Evolutionary conservation across 2,888 invertebrate genomes (phyloP).

Genomic region (Dinocampus coccinellae): DNA sequence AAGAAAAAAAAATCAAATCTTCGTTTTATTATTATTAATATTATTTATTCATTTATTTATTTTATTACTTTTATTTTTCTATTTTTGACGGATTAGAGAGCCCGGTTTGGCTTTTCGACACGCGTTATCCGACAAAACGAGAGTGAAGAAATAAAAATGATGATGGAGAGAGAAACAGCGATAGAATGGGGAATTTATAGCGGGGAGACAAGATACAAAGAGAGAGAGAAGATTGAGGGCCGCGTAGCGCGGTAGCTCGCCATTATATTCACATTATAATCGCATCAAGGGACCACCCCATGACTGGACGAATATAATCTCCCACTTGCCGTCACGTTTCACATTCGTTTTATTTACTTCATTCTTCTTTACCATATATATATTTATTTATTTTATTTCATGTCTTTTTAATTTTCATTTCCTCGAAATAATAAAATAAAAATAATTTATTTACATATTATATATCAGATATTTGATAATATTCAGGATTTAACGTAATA

Average conservation of each 20-base stretch:
- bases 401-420: no score
- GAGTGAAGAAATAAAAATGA: constrained; percentile 3
- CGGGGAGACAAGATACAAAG: constrained; percentile 33
- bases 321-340: constrained; percentile 22
- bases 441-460: background rate
- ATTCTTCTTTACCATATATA: background rate
- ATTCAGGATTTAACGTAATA: background rate
- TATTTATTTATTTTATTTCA: background rate
- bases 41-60: background rate
- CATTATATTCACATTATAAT: constrained; percentile 68
- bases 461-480: background rate
- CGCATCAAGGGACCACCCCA: constrained; percentile 63
- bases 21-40: background rate
- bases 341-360: background rate
- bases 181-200: constrained; percentile 29
- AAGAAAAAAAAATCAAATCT: no score
- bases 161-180: background rate
- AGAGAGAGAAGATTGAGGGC: constrained; percentile 43
- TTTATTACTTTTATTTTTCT: background rate
- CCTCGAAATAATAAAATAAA: no score
- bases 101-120: constrained; percentile 2
- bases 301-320: constrained; percentile 57
- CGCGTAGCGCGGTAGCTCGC: constrained; percentile 64
- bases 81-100: background rate
- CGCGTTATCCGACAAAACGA: background rate